Evolutionary conservation across 1,140 invertebrate genomes (phyloP).

Genomic region (Brachystomella parvula): DNA sequence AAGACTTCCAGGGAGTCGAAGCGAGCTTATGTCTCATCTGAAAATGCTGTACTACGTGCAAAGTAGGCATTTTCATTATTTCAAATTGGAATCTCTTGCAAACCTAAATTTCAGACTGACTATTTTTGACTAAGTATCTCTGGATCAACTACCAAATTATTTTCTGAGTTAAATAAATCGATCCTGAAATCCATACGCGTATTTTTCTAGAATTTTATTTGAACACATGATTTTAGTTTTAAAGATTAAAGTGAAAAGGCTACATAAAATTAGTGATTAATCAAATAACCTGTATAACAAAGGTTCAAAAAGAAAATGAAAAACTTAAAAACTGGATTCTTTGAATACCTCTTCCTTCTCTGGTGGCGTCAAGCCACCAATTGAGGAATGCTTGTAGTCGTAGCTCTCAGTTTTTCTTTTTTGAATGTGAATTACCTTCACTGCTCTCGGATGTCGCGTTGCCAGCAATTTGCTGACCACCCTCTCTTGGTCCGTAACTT

Average conservation of each 20-base stretch:
- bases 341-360: not conserved
- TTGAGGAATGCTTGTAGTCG: not conserved
- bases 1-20: no score
- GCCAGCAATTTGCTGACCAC: not conserved
- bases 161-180: not conserved
- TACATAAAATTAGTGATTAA: no score
- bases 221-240: no score
- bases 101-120: not conserved
- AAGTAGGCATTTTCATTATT: no score
- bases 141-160: not conserved
- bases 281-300: no score
- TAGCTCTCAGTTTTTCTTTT: conserved; percentile 1
- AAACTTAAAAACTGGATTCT: conserved; percentile 3
- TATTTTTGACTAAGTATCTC: no score
- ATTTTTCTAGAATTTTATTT: not conserved
- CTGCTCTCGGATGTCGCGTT: not conserved
- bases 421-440: conserved; percentile 8
- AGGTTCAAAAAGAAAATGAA: no score
- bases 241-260: not conserved
- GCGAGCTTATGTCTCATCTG: no score
- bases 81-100: no score
- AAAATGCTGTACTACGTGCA: no score
- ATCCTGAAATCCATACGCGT: not conserved
- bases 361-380: not conserved
- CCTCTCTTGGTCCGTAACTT: not conserved